Conservation (phyloP, 2,113 vertebrate species). For the Caloenas nicobarica region DNA sequence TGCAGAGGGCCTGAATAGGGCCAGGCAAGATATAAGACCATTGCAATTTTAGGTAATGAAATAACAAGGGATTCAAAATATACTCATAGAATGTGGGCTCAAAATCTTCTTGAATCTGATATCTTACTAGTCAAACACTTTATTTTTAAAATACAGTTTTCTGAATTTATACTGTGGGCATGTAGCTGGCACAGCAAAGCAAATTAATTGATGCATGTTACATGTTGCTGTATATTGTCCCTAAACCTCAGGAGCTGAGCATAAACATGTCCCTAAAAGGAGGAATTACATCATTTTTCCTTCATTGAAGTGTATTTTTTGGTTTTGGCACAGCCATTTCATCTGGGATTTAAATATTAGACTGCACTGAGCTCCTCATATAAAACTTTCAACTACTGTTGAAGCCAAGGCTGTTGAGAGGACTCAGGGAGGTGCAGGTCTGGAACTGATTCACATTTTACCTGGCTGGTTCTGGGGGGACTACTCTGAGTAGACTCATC, state of each 20-base stretch:
- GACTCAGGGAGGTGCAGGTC: not conserved
- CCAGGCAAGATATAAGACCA: not conserved
- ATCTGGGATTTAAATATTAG: not conserved
- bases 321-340: not conserved
- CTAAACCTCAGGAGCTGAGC: not conserved
- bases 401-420: not conserved
- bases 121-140: not conserved
- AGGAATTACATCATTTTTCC: not conserved
- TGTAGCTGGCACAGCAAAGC: not conserved
- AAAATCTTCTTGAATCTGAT: not conserved
- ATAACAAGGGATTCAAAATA: not conserved
- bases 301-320: not conserved
- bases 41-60: conserved; percentile 1
- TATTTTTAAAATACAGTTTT: not conserved
- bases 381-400: not conserved
- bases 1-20: not conserved
- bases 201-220: not conserved
- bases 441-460: not conserved
- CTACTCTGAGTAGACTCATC: not conserved
- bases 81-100: not conserved
- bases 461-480: not conserved
- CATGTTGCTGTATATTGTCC: not conserved
- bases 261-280: not conserved
- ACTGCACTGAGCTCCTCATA: not conserved
- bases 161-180: not conserved